Evolutionary conservation across 2,797 vertebrate species (phyloP).

Genomic region (Mormyrops attenuatus): DNA sequence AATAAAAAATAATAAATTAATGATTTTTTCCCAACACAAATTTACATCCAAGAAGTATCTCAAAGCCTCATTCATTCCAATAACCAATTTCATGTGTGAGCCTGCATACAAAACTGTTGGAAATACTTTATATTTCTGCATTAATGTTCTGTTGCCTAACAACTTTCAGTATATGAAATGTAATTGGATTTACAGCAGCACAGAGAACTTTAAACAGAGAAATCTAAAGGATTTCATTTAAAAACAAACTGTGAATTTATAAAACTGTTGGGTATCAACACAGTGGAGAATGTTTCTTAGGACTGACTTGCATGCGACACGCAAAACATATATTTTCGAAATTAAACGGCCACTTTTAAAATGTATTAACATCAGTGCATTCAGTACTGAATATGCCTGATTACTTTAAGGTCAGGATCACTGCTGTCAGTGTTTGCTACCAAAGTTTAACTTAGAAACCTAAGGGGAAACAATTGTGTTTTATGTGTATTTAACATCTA

Average conservation of each 20-base stretch:
- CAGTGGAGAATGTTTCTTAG: not conserved
- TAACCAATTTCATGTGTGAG: not conserved
- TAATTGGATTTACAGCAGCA: not conserved
- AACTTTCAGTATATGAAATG: not conserved
- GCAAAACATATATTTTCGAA: not conserved
- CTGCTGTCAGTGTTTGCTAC: not conserved
- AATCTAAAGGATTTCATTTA: not conserved
- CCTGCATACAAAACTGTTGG: not conserved
- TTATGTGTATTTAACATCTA: not conserved
- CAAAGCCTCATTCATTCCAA: not conserved
- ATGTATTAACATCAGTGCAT: not conserved
- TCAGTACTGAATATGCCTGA: not conserved
- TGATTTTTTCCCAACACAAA: not conserved
- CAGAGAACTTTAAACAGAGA: not conserved
- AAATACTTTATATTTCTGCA: not conserved
- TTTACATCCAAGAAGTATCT: not conserved
- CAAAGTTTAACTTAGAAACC: not conserved
- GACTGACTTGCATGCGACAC: not conserved
- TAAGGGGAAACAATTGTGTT: not conserved
- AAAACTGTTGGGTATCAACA: not conserved
- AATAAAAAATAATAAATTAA: not conserved
- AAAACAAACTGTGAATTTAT: not conserved
- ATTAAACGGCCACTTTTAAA: not conserved
- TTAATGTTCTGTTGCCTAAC: not conserved
- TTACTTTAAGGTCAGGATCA: not conserved